phyloP scores from a whole-genome alignment of 2,797 vertebrate species.

The Lerista edwardsae region DNA sequence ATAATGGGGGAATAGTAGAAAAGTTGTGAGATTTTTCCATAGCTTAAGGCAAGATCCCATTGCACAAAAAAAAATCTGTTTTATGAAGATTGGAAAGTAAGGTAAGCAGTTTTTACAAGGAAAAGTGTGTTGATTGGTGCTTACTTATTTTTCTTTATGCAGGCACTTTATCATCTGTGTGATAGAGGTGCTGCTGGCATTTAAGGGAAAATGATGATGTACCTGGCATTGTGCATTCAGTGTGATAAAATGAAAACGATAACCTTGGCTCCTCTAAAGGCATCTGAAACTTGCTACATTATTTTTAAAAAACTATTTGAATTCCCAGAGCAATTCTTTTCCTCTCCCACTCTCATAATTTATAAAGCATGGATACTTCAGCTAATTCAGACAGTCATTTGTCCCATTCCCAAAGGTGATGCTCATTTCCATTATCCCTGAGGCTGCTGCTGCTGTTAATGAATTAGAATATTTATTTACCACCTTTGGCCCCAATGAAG shows the following conservation, averaged over 20 bases:
- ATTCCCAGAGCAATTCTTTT: neutral
- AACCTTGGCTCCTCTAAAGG: constrained; percentile 20
- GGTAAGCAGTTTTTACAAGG: constrained; percentile 12
- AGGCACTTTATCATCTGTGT: neutral
- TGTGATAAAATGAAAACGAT: constrained; percentile 26
- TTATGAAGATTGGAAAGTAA: constrained; percentile 1
- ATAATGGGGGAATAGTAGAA: neutral
- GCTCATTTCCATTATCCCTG: neutral
- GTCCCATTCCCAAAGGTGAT: neutral
- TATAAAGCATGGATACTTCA: neutral
- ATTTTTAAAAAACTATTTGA: constrained; percentile 3
- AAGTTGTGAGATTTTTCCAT: neutral
- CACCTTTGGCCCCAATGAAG: too few species aligned
- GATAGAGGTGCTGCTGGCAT: neutral
- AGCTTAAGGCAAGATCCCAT: neutral
- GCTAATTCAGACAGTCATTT: neutral
- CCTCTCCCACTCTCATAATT: neutral
- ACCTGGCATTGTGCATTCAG: neutral
- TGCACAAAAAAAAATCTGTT: constrained; percentile 22
- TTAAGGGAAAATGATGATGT: neutral
- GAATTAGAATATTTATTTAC: too few species aligned
- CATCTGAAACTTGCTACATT: neutral
- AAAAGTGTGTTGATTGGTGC: neutral
- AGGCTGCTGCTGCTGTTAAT: neutral
- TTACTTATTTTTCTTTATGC: neutral